Evolutionary conservation across 1,140 invertebrate genomes (phyloP), one percentile per base, ranked within the genome.

Genomic region (Ceratosolen solmsi): DNA sequence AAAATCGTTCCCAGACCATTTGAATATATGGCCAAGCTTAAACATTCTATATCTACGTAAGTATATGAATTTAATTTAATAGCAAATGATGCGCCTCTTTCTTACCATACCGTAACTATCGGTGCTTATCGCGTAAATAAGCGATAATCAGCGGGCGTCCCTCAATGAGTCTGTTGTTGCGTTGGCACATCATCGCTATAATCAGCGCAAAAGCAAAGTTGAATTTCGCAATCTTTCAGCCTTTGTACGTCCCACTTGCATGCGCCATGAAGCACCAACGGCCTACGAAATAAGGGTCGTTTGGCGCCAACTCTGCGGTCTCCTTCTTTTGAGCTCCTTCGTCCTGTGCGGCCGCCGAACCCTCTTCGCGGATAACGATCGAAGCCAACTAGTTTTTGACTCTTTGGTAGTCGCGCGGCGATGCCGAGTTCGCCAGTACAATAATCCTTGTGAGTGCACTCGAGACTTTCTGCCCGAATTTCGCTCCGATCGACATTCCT

Each of bases 331-430:
- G 63, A 68, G 22, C 20, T 33, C 20, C 33, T 68, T 22, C 3
- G 51, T 54, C 51, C 17, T 54, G 41, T 54, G 51, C 9, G 20
- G 17, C 2, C 41, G 9, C 60, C 25, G 58, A 72, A 65, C 70
- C 79, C 70, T 36, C 51, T n/a, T 41, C 20, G 7, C n/a, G 33
- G 65, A 75, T 84, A 84, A 81, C 65, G 79, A 81, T 84, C 79
- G 65, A 71, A 79, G 7, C 65, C 78, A 81, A 74, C 83, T 81
- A 84, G 83, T 81, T 84, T 77, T n/a, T 22, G 68, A 65, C 63
- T 83, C 60, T 75, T 60, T 58, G 46, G 71, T 74, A 25, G 51
- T 76, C 68, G 36, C 30, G 46, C 13, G 20, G 11, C 46, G 8
- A 51, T 65, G 1, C 58, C n/a, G 0, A 58, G 65, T 1, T 46